phyloP scores from a whole-genome alignment of 2,797 vertebrate species.

The Tympanoctomys barrerae region DNA sequence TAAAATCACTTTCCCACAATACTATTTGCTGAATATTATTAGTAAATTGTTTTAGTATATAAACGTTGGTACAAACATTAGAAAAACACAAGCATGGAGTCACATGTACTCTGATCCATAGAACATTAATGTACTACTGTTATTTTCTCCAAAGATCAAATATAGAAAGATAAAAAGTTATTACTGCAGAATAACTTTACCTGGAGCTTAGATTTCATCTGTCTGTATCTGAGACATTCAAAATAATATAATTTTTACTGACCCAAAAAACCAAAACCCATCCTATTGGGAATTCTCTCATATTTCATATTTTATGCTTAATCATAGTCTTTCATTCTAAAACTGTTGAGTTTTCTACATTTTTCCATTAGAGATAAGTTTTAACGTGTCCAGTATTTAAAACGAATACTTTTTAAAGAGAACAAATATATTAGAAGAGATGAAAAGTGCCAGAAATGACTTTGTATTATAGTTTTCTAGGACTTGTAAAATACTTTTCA shows the following conservation, averaged over 20 bases:
- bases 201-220: constrained; percentile 50
- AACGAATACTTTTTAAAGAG: constrained; percentile 69
- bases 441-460: not conserved
- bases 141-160: constrained; percentile 75
- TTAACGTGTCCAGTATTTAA: constrained; percentile 66
- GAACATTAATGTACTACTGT: constrained; percentile 66
- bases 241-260: constrained; percentile 50
- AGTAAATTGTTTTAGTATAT: not conserved
- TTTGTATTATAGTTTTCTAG: not conserved
- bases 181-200: constrained; percentile 49
- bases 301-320: constrained; percentile 59
- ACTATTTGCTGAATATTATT: constrained; percentile 35
- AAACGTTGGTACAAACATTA: constrained; percentile 53
- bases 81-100: constrained; percentile 55
- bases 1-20: not conserved
- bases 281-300: constrained; percentile 35
- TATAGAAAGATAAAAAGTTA: constrained; percentile 61
- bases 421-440: not conserved
- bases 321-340: constrained; percentile 20
- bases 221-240: constrained; percentile 26
- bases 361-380: constrained; percentile 45
- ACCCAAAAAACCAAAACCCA: constrained; percentile 25
- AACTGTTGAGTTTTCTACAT: constrained; percentile 59
- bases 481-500: not conserved
- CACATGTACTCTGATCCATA: constrained; percentile 63